Evolutionary conservation across 2,113 vertebrate genomes (phyloP), one percentile per base, ranked within the genome.

Genomic region (Rutilus rutilus): DNA sequence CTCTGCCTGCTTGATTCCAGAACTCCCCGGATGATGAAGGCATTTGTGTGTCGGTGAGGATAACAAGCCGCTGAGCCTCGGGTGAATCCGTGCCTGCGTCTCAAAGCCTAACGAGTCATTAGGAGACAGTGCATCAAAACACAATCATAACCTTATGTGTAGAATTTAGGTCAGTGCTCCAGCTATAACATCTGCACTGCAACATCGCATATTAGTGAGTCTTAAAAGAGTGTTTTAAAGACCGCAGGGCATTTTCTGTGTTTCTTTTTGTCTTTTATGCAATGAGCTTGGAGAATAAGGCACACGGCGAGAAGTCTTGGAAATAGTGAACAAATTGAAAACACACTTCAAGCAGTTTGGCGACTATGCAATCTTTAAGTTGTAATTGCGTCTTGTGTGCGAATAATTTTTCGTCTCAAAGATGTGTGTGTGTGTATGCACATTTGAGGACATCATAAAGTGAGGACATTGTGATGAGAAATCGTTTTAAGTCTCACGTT

Each of bases 101-200:
- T 82, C 60, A 78, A 74, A 85, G 54, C 83, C 65, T 86, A 80
- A 76, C 54, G 39, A 78, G 79, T 85, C 84, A 85, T 82, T 88
- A 81, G 33, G 71, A 71, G 62, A 54, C 59, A 54, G 39, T 9
- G 57, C 78, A 74, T 77, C 79, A 81, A 54, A 83, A 64, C 50
- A 39, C 67, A 60, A 10, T 75, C 69, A 19, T 14, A 52, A 69
- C 9, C 25, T 80, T 86, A 54, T 57, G 71, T 82, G 69, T 21
- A 33, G n/a, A 52, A 82, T 69, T 23, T 45, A 69, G 80, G 62
- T 82, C 80, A 82, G 62, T 6, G 60, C 79, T 69, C 19, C 17
- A 23, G 27, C 60, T 69, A 23, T 47, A 82, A 52, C 64, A 69
- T 82, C 42, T 82, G 80, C 62, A 69, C 62, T 23, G 62, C 62